Evolutionary conservation across 2,797 vertebrate species (phyloP), one percentile per base, ranked within the genome.

Genomic region (Cichlasoma orientale): DNA sequence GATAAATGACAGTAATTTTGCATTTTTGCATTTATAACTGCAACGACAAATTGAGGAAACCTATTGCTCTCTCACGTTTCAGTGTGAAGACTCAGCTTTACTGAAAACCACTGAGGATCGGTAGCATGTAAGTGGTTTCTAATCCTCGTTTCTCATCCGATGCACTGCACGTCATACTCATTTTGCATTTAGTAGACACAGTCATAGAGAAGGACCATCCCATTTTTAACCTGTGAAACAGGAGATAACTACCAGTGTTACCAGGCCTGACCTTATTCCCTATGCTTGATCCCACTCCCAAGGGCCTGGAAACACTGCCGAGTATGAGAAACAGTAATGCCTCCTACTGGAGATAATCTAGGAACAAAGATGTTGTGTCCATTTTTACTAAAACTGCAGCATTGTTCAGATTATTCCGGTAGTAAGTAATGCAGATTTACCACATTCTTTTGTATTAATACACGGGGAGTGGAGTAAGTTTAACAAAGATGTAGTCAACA

Each of bases 121-220:
- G 19, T 75, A 12, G 38, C 50, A 27, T 61, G n/a, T 68, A 59
- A 38, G 13, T 78, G 61, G 55, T 74, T 61, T 54, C 8, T 63
- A 70, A 79, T 81, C 55, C 18, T 53, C 13, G 58, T 70, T 70
- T 70, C 27, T 56, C 55, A 70, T 55, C 54, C 71, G n/a, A 72
- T 19, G 4, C 38, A 44, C 29, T 72, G 57, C 27, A 54, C 55
- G 11, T 5, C 10, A 3, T 77, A 63, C 9, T 59, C 33, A 27
- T 59, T 72, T 50, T 69, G 27, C 44, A 18, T 50, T 58, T 33
- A 29, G n/a, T 12, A 12, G 29, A 56, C 23, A 41, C 61, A 52
- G 23, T 33, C n/a, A 14, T 16, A 36, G 25, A 53, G 5, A 36
- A 47, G 10, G 23, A 8, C 9, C 21, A 16, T 21, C 61, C 16